Conservation (phyloP, 1,140 invertebrate genomes). For the Bombus haemorrhoidalis region DNA sequence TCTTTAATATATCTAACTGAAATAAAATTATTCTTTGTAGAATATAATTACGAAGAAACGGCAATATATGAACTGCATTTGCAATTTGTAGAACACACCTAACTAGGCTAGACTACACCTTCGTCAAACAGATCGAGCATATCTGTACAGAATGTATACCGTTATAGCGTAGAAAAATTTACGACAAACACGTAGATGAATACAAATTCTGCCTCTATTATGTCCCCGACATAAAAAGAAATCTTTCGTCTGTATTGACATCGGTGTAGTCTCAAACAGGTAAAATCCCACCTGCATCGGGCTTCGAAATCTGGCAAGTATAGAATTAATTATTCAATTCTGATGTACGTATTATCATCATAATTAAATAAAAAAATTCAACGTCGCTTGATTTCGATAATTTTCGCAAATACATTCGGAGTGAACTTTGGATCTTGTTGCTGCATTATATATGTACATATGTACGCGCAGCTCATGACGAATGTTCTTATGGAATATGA, state of each 20-base stretch:
- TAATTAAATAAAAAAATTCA: slow-evolving; percentile 56
- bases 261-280: slow-evolving; percentile 48
- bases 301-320: slow-evolving; percentile 51
- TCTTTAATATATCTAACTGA: slow-evolving; percentile 48
- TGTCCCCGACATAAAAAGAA: background rate
- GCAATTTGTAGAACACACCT: slow-evolving; percentile 52
- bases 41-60: slow-evolving; percentile 23
- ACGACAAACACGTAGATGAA: background rate
- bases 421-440: slow-evolving; percentile 54
- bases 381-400: slow-evolving; percentile 53
- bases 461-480: slow-evolving; percentile 24
- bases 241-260: slow-evolving; percentile 39
- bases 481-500: slow-evolving; percentile 52
- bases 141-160: background rate
- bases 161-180: slow-evolving; percentile 3
- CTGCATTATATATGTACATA: slow-evolving; percentile 42
- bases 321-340: slow-evolving; percentile 55
- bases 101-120: slow-evolving; percentile 48
- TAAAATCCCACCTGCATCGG: slow-evolving; percentile 56
- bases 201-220: background rate
- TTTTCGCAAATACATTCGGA: slow-evolving; percentile 56
- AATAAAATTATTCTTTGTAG: slow-evolving; percentile 49
- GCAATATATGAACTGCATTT: slow-evolving; percentile 40
- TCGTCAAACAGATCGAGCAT: slow-evolving; percentile 46
- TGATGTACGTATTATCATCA: slow-evolving; percentile 34